These are phyloP conservation scores for Coranthus polyacanthus DNA, from an alignment of 2,797 vertebrate species.

Conservation along the genomic window DNA sequence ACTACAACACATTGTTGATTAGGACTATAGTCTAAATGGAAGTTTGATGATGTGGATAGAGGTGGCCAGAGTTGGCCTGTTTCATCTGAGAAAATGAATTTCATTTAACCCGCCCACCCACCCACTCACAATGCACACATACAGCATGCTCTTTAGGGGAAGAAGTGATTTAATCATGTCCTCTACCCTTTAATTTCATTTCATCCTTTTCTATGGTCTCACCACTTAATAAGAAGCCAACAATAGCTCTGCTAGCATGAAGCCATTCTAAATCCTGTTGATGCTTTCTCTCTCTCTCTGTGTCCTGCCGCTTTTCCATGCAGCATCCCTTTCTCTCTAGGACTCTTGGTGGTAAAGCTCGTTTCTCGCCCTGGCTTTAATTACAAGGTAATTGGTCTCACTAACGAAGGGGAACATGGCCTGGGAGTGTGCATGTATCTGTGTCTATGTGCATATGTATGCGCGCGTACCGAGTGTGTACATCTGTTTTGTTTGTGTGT, in stretches of 20 bases:
- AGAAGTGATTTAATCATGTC: conserved; percentile 46
- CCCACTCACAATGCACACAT: not conserved
- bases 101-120: conserved; percentile 12
- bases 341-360: conserved; percentile 51
- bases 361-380: conserved; percentile 63
- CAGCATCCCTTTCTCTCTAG: conserved; percentile 25
- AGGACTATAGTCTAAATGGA: conserved; percentile 20
- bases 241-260: conserved; percentile 29
- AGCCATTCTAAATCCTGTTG: conserved; percentile 9
- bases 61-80: not conserved
- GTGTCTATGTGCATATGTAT: not conserved
- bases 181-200: conserved; percentile 34
- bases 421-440: conserved; percentile 1
- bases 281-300: not conserved
- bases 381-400: conserved; percentile 65
- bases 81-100: conserved; percentile 26
- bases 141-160: conserved; percentile 17
- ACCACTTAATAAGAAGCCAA: conserved; percentile 47
- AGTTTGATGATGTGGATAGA: conserved; percentile 6
- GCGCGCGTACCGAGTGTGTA: not conserved
- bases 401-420: conserved; percentile 44
- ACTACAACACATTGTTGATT: conserved; percentile 16
- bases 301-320: conserved; percentile 8
- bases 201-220: conserved; percentile 25
- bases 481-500: conserved; percentile 18